phyloP scores from a whole-genome alignment of 1,140 invertebrate species.

The Drosophila equinoxialis region DNA sequence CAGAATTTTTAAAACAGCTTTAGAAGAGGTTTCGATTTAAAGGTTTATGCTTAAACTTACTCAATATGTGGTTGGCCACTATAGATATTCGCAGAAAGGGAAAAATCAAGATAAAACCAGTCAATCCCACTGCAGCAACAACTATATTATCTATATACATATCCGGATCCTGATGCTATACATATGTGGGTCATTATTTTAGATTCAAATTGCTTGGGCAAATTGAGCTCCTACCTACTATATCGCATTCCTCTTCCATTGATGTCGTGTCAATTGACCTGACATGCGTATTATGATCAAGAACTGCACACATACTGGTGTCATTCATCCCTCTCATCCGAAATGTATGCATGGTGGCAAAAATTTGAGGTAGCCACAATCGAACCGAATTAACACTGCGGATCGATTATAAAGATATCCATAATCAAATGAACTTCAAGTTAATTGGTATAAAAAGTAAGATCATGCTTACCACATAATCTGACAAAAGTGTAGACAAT shows the following conservation, averaged over 20 bases:
- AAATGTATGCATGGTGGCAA: slow-evolving; percentile 83
- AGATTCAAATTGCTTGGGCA: slow-evolving; percentile 33
- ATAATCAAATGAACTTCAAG: too few species aligned
- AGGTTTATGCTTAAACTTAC: slow-evolving; percentile 36
- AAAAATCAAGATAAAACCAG: slow-evolving; percentile 57
- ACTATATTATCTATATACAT: slow-evolving; percentile 60
- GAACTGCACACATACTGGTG: slow-evolving; percentile 82
- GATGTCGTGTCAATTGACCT: neutral
- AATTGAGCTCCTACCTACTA: slow-evolving; percentile 64
- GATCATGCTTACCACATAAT: slow-evolving; percentile 38
- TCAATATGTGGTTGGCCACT: slow-evolving; percentile 53
- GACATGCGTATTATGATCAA: slow-evolving; percentile 36
- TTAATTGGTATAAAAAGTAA: neutral
- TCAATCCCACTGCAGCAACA: slow-evolving; percentile 48
- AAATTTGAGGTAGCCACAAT: slow-evolving; percentile 85
- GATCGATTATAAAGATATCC: neutral
- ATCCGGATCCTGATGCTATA: slow-evolving; percentile 41
- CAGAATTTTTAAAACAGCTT: too few species aligned
- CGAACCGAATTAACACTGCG: slow-evolving; percentile 64
- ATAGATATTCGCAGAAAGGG: slow-evolving; percentile 47
- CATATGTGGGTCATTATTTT: slow-evolving; percentile 50
- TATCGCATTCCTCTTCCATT: slow-evolving; percentile 48
- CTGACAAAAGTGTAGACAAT: slow-evolving; percentile 67
- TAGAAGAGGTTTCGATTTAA: neutral
- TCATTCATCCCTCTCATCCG: slow-evolving; percentile 83